Evolutionary conservation across 2,888 invertebrate species (phyloP).

Genomic region (Coecobrya sp.): DNA sequence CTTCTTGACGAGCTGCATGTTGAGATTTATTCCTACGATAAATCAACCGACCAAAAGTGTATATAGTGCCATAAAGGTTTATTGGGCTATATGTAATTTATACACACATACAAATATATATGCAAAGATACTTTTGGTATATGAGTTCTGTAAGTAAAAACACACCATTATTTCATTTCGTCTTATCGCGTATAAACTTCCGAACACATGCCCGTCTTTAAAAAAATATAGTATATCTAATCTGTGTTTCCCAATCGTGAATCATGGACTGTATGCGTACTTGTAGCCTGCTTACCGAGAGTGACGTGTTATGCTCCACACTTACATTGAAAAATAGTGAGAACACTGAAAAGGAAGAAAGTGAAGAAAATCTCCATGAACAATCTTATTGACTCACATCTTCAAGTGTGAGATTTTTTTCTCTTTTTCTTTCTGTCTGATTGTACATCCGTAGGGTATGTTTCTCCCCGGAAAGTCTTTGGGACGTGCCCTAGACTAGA

Average conservation of each 20-base stretch:
- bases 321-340: constrained; percentile 63
- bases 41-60: constrained; percentile 64
- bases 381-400: constrained; percentile 64
- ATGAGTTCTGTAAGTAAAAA: not conserved
- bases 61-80: constrained; percentile 34
- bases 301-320: not conserved
- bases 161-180: not conserved
- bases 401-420: constrained; percentile 66
- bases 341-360: constrained; percentile 43
- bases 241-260: constrained; percentile 73
- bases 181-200: constrained; percentile 3
- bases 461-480: constrained; percentile 53
- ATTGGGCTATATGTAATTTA: constrained; percentile 1
- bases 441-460: constrained; percentile 58
- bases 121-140: not conserved
- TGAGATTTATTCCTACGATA: constrained; percentile 75
- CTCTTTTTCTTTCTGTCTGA: constrained; percentile 42
- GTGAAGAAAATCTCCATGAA: constrained; percentile 64
- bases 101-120: not conserved
- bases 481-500: not conserved
- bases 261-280: constrained; percentile 58
- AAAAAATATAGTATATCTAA: constrained; percentile 39
- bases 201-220: not conserved
- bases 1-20: constrained; percentile 68
- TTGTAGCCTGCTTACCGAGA: constrained; percentile 14